Conservation (phyloP, 2,797 vertebrate species). For the Pseudochromis fuscus region DNA sequence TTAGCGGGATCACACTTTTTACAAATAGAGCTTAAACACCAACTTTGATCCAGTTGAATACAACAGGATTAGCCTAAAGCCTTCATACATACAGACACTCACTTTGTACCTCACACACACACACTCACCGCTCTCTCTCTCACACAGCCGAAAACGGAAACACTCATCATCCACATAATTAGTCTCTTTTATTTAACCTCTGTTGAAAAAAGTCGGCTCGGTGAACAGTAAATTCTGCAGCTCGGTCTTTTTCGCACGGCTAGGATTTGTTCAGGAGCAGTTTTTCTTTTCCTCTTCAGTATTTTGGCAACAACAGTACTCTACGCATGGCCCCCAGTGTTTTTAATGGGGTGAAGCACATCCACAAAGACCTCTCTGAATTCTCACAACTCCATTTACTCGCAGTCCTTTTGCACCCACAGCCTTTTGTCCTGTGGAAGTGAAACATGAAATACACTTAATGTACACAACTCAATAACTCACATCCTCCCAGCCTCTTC, state of each 20-base stretch:
- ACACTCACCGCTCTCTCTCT: slow-evolving; percentile 7
- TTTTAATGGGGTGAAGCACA: background rate
- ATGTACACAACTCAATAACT: background rate
- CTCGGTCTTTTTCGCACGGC: slow-evolving; percentile 11
- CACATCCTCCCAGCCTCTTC: background rate
- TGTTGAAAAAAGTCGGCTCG: slow-evolving; percentile 24
- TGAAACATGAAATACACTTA: background rate
- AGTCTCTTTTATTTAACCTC: slow-evolving; percentile 52
- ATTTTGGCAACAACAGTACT: background rate
- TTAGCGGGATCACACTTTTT: slow-evolving; percentile 55
- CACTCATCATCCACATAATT: slow-evolving; percentile 54
- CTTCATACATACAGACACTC: slow-evolving; percentile 62
- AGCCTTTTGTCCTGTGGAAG: background rate
- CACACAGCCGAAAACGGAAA: slow-evolving; percentile 9
- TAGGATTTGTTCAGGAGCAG: background rate
- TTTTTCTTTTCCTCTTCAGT: slow-evolving; percentile 11
- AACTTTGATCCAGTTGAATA: slow-evolving; percentile 73
- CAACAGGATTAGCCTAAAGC: slow-evolving; percentile 73
- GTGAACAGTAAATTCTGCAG: background rate
- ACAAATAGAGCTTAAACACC: slow-evolving; percentile 66
- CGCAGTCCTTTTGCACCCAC: background rate
- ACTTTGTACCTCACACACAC: slow-evolving; percentile 52
- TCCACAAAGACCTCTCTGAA: background rate
- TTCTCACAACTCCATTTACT: background rate
- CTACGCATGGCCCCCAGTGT: too few relatives aligned